Base-by-base conservation (phyloP, 2,797 vertebrate genomes). In the Enteromius fasciolatus region DNA sequence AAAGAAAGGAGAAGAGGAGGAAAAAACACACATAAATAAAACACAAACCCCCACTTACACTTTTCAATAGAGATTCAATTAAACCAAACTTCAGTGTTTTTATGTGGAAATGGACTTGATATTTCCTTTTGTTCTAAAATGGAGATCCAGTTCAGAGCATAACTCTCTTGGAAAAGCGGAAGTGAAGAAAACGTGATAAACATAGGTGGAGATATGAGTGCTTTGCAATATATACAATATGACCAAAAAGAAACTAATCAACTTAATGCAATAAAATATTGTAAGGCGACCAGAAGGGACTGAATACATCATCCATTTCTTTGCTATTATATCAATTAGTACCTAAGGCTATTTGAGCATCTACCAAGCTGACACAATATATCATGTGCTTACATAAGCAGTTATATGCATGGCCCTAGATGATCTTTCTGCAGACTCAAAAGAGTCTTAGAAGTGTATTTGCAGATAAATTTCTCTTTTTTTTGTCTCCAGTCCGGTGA, bases 1-100 rank as follows among this genome's bases (percentile, higher is more conserved):
- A 94, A 95, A 95, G 94, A 91, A 90, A 93, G 89, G 84, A 93
- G 91, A 88, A 89, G 90, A 90, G 91, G 68, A 87, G 90, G 90
- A 91, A 89, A 91, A 93, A 93, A 93, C 92, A 94, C 79, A 93
- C 93, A 94, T 95, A 94, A 94, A 95, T 94, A 95, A 95, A 95
- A 94, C 93, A 94, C 93, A 94, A 94, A 41, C 83, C 92, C 92
- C 91, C 90, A 91, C 92, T 92, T 92, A 92, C 90, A 92, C 91
- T 94, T 93, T 93, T 92, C 93, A 94, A 93, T 92, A 93, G 93
- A 94, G 92, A 93, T 91, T 92, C 93, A 94, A 94, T 95, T 94
- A 94, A 94, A 93, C 91, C 91, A 91, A 93, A 92, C 90, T 92
- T 93, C 92, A 91, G 87, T 89, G 87, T 86, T 88, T 20, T 69